Conservation (phyloP, 1,140 invertebrate genomes). For the Panulirus ornatus region DNA sequence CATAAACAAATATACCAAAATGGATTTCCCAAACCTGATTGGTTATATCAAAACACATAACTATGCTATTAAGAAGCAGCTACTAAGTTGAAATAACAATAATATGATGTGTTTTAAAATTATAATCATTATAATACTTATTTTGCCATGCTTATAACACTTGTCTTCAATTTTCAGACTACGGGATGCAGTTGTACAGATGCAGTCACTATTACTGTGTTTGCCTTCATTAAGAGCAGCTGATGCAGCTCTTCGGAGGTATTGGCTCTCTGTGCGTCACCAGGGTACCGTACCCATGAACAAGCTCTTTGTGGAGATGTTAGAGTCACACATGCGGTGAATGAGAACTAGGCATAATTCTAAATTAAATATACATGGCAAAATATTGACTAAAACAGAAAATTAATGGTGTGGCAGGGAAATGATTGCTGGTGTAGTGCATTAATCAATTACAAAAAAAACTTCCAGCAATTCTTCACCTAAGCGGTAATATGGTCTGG, state of each 20-base stretch:
- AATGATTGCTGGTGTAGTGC: slow-evolving; percentile 8
- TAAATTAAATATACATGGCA: background rate
- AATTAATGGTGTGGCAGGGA: slow-evolving; percentile 38
- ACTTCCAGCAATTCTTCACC: slow-evolving; percentile 22
- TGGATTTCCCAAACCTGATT: too few species aligned
- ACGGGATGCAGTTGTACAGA: slow-evolving; percentile 83
- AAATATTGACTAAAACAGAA: slow-evolving; percentile 12
- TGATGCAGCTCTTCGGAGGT: slow-evolving; percentile 90
- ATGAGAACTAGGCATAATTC: slow-evolving; percentile 35
- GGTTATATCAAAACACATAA: too few species aligned
- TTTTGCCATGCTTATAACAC: too few species aligned
- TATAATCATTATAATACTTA: too few species aligned
- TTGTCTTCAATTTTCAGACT: slow-evolving; percentile 80
- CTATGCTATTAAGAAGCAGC: too few species aligned
- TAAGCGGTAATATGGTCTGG: slow-evolving; percentile 14
- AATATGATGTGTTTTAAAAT: too few species aligned
- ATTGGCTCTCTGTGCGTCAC: slow-evolving; percentile 93
- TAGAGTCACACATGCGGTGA: slow-evolving; percentile 82
- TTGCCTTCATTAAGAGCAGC: slow-evolving; percentile 93
- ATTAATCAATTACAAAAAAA: slow-evolving; percentile 24
- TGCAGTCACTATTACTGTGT: slow-evolving; percentile 92
- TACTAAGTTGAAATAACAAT: too few species aligned
- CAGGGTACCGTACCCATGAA: slow-evolving; percentile 95
- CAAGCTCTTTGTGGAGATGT: slow-evolving; percentile 98
- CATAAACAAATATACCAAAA: too few species aligned